Percentiles rank a stretch among this genome's conserved stretches.
Evolutionary conservation across 2,888 invertebrate genomes (phyloP).

Genomic region (Pantelozetes paolii): DNA sequence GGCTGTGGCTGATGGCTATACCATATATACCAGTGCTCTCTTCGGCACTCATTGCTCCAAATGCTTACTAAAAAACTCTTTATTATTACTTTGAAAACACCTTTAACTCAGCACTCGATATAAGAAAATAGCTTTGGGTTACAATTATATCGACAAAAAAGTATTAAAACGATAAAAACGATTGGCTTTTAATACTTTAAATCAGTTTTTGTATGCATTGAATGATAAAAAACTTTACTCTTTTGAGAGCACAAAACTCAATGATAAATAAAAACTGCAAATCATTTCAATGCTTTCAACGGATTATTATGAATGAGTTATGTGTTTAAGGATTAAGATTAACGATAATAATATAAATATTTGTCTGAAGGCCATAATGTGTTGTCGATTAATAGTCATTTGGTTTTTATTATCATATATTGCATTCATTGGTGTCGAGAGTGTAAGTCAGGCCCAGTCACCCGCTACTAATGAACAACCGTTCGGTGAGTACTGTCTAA

Average conservation of each 20-base stretch:
- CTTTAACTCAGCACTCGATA: not conserved
- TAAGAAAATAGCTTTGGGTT: constrained; percentile 22
- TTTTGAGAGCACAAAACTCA: no score
- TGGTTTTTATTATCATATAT: not conserved
- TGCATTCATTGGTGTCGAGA: not conserved
- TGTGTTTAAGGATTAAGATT: not conserved
- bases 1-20: constrained; percentile 16
- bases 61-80: not conserved
- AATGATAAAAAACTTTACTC: no score
- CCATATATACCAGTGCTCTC: not conserved
- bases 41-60: not conserved
- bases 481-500: constrained; percentile 46
- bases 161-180: no score
- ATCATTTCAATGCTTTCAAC: not conserved
- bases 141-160: constrained; percentile 17
- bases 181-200: no score
- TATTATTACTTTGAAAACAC: constrained; percentile 1
- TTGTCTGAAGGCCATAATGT: not conserved
- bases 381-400: not conserved
- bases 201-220: no score
- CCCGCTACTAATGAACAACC: constrained; percentile 47
- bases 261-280: no score
- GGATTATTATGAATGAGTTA: not conserved
- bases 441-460: constrained; percentile 43
- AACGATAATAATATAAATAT: not conserved